Evolutionary conservation across 2,113 vertebrate genomes (phyloP).

Genomic region (Micromys minutus): DNA sequence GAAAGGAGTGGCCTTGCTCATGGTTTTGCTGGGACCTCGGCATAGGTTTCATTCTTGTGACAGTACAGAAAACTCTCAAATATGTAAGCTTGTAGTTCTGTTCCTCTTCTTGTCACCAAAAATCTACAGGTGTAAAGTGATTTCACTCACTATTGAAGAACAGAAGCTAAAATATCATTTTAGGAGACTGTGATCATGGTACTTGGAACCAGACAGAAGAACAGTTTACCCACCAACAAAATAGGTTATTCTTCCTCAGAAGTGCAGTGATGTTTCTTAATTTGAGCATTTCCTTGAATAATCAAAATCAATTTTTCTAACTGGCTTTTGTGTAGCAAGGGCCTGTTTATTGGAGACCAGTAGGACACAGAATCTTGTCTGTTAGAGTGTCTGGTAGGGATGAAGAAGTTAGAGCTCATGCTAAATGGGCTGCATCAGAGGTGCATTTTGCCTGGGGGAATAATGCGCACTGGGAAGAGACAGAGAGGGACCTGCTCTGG

Average conservation of each 20-base stretch:
- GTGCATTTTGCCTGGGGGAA: background rate
- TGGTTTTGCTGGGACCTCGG: conserved; percentile 16
- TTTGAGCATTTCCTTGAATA: conserved; percentile 15
- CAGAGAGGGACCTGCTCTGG: rapidly evolving
- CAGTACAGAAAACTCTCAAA: background rate
- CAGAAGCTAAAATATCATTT: conserved; percentile 29
- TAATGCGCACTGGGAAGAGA: background rate
- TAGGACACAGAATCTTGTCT: background rate
- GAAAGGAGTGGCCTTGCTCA: background rate
- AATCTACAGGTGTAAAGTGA: background rate
- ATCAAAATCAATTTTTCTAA: conserved; percentile 47
- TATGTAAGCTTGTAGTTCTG: background rate
- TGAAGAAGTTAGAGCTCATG: conserved; percentile 9
- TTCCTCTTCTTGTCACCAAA: conserved; percentile 31
- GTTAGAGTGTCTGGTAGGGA: background rate
- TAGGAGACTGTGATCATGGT: background rate
- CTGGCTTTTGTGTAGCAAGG: conserved; percentile 39
- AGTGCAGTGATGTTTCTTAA: background rate
- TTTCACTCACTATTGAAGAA: conserved; percentile 11
- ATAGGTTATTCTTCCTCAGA: background rate
- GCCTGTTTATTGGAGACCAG: background rate
- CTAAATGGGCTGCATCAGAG: background rate
- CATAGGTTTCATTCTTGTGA: conserved; percentile 47
- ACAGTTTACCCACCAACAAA: background rate
- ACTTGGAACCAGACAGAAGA: background rate